A percentile compares a stretch with the other conserved stretches of the same genome.
These are phyloP conservation scores for Corbicula japonica DNA, from an alignment of 2,888 invertebrate species.

Conservation along the genomic window DNA sequence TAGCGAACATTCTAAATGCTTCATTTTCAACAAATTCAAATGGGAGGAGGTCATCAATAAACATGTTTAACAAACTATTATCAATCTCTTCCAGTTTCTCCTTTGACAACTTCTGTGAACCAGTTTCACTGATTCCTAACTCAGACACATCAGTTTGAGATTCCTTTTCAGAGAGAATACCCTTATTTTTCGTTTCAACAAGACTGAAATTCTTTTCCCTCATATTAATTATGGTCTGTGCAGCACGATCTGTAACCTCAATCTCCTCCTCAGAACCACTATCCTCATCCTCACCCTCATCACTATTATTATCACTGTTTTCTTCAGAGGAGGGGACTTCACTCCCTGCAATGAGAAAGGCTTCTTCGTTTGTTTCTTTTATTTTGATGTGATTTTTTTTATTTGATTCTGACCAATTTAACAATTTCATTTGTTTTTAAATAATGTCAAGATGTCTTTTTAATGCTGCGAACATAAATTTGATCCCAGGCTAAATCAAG, in stretches of 20 bases:
- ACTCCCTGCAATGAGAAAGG: constrained; percentile 65
- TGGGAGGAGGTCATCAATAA: constrained; percentile 58
- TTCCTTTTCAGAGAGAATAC: constrained; percentile 11
- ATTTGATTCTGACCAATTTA: too few relatives aligned
- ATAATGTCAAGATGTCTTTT: too few relatives aligned
- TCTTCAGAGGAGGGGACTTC: constrained; percentile 22
- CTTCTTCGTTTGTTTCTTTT: constrained; percentile 22
- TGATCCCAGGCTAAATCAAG: too few relatives aligned
- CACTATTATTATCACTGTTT: constrained; percentile 17
- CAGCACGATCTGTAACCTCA: constrained; percentile 56
- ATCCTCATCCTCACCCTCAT: constrained; percentile 39
- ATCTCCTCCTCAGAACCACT: constrained; percentile 56
- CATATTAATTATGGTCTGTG: constrained; percentile 59
- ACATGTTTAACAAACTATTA: constrained; percentile 53
- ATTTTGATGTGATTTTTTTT: too few relatives aligned
- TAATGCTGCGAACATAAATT: too few relatives aligned
- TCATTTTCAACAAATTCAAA: constrained; percentile 63
- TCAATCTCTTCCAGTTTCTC: constrained; percentile 58
- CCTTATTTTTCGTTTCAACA: constrained; percentile 10
- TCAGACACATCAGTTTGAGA: constrained; percentile 53
- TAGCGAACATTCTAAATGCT: constrained; percentile 58
- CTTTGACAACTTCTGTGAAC: constrained; percentile 42
- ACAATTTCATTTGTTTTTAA: too few relatives aligned
- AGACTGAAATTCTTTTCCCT: constrained; percentile 49
- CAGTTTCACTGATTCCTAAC: constrained; percentile 4